phyloP scores from a whole-genome alignment of 1,140 invertebrate genomes.

The Calephelis virginiensis region DNA sequence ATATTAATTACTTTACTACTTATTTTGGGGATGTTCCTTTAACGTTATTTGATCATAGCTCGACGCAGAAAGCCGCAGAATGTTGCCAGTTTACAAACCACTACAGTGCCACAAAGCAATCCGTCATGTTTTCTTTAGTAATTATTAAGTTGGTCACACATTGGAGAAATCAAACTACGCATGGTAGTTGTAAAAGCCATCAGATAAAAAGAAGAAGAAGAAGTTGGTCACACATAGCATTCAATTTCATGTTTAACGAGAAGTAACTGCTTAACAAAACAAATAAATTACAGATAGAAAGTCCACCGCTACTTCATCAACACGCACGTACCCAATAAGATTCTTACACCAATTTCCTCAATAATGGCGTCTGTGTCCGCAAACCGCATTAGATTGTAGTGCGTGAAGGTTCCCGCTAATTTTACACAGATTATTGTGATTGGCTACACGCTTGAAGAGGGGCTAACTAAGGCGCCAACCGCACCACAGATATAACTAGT shows the following conservation, averaged over 20 bases:
- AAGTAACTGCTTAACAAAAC: conserved; percentile 2
- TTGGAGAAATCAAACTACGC: too few relatives aligned
- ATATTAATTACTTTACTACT: too few relatives aligned
- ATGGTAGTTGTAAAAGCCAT: too few relatives aligned
- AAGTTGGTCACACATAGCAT: not conserved
- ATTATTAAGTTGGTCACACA: too few relatives aligned
- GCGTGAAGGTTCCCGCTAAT: conserved; percentile 51
- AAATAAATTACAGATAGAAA: not conserved
- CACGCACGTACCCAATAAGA: conserved; percentile 10
- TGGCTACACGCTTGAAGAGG: conserved; percentile 38
- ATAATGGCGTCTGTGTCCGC: conserved; percentile 22
- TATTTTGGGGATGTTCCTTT: too few relatives aligned
- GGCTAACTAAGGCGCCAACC: conserved; percentile 37
- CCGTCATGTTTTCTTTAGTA: too few relatives aligned
- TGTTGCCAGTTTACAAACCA: too few relatives aligned
- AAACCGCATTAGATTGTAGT: conserved; percentile 18
- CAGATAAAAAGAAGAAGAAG: too few relatives aligned
- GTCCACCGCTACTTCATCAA: not conserved
- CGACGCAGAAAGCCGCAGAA: too few relatives aligned
- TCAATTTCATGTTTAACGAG: not conserved
- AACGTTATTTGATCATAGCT: too few relatives aligned
- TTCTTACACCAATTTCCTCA: conserved; percentile 22
- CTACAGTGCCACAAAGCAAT: too few relatives aligned
- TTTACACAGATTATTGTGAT: conserved; percentile 53
- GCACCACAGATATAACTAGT: conserved; percentile 3